phyloP scores from a whole-genome alignment of 2,113 vertebrate genomes.

The Peromyscus maniculatus region DNA sequence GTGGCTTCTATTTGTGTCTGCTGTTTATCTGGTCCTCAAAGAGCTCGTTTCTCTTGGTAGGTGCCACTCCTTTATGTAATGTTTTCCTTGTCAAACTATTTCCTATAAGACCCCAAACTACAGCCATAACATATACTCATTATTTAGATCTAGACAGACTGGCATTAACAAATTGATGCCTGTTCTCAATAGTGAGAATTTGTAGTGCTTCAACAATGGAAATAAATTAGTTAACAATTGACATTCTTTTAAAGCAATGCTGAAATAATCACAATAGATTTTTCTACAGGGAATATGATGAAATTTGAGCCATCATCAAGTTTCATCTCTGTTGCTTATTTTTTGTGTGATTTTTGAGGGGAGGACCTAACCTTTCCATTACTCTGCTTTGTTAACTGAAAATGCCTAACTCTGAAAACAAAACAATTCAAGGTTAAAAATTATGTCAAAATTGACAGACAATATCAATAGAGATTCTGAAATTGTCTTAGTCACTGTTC shows the following conservation, averaged over 20 bases:
- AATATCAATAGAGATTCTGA: slow-evolving; percentile 22
- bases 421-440: neutral
- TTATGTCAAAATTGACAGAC: neutral
- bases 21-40: neutral
- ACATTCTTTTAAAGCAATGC: neutral
- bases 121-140: neutral
- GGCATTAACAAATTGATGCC: neutral
- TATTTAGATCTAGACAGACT: neutral
- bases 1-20: neutral
- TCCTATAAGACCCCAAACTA: neutral
- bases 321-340: neutral
- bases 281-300: neutral
- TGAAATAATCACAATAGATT: neutral
- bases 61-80: neutral
- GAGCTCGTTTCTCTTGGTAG: neutral
- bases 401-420: neutral
- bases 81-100: neutral
- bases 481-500: neutral
- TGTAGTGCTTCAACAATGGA: neutral
- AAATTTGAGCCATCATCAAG: neutral
- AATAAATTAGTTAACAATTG: neutral
- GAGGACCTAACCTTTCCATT: neutral
- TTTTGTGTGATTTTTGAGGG: neutral
- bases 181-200: slow-evolving; percentile 19
- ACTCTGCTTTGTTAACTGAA: neutral